Evolutionary conservation across 92 coral and sea anemone genomes (phyloP).

Genomic region (Zoanthus sociatus): DNA sequence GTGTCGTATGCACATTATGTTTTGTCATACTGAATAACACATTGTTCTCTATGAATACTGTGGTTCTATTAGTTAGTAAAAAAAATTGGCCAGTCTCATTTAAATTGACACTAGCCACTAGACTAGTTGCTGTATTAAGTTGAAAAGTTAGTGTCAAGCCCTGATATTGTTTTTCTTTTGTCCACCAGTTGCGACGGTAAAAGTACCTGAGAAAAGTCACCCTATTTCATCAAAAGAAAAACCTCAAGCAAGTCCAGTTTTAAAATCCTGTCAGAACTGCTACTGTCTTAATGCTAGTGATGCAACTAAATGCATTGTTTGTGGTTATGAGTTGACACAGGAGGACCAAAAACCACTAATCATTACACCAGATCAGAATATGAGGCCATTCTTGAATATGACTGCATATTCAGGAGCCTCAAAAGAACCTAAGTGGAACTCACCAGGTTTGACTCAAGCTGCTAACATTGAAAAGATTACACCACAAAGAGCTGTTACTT

Average conservation of each 20-base stretch:
- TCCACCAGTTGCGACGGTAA: background rate
- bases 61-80: background rate
- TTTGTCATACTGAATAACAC: too few species aligned
- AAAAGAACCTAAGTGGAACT: background rate
- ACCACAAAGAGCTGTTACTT: background rate
- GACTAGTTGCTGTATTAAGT: too few species aligned
- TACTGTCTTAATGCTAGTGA: constrained; percentile 64
- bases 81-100: too few species aligned
- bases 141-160: too few species aligned
- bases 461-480: background rate
- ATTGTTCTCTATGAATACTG: too few species aligned
- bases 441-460: background rate
- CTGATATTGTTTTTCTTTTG: background rate
- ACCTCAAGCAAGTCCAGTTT: constrained; percentile 32
- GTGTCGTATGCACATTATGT: too few species aligned
- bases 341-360: background rate
- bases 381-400: background rate
- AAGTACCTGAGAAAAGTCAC: background rate
- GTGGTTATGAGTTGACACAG: constrained; percentile 50
- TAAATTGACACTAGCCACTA: too few species aligned
- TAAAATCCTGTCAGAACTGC: constrained; percentile 78
- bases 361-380: constrained; percentile 12
- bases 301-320: constrained; percentile 67
- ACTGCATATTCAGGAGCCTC: background rate
- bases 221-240: background rate